Percentiles rank a stretch among this genome's conserved stretches.
phyloP scores from a whole-genome alignment of 2,888 invertebrate genomes.

The Bombylius major region DNA sequence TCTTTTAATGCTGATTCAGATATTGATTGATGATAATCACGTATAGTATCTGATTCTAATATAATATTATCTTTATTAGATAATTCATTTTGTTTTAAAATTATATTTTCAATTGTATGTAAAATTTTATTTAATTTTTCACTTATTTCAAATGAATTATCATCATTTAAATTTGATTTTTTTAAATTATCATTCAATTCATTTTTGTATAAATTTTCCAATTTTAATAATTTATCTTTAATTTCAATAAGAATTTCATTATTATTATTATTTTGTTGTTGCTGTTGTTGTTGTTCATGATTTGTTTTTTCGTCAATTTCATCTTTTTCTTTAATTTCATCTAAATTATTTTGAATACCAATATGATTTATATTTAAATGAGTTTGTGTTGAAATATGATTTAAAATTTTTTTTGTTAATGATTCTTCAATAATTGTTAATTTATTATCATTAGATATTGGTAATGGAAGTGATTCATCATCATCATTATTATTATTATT shows the following conservation, averaged over 20 bases:
- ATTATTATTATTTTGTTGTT: neutral
- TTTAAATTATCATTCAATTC: neutral
- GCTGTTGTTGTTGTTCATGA: neutral
- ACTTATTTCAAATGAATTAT: conserved; percentile 7
- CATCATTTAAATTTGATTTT: conserved; percentile 3
- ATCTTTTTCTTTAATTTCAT: conserved; percentile 14
- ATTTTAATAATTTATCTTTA: neutral
- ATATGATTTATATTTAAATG: neutral
- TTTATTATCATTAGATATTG: too few species aligned
- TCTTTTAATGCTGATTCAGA: neutral
- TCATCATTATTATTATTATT: neutral
- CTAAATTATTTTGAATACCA: conserved; percentile 15
- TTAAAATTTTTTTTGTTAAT: neutral
- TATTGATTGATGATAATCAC: neutral
- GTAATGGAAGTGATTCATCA: too few species aligned
- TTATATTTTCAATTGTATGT: neutral
- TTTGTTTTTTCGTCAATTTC: conserved; percentile 5
- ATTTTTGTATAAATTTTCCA: conserved; percentile 1
- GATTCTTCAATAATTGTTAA: too few species aligned
- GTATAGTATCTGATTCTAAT: neutral
- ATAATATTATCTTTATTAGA: neutral
- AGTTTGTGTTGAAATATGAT: conserved; percentile 5
- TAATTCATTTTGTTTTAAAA: neutral
- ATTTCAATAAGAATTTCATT: neutral
- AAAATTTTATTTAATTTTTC: conserved; percentile 7